Percentiles rank a stretch among this genome's conserved stretches.
phyloP scores from a whole-genome alignment of 2,888 invertebrate genomes.

The Epistrophella euchroma region DNA sequence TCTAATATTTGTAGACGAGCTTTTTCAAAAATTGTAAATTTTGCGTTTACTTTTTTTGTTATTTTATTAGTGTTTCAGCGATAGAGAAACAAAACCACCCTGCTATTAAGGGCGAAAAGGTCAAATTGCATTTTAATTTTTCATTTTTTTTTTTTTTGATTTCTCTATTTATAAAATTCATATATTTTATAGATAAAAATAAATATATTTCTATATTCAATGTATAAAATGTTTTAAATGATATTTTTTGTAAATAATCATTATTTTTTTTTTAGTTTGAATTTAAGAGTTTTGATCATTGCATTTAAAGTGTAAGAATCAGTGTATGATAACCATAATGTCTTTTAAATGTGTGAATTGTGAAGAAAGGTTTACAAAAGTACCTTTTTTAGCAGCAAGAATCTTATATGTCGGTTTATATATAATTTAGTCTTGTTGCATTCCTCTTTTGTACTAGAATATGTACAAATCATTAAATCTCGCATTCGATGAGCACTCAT shows the following conservation, averaged over 20 bases:
- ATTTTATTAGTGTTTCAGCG: slow-evolving; percentile 22
- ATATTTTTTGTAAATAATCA: slow-evolving; percentile 46
- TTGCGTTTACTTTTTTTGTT: slow-evolving; percentile 39
- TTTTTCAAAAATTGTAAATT: slow-evolving; percentile 55
- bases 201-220: slow-evolving; percentile 5
- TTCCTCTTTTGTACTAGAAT: too few species aligned
- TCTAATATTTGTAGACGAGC: slow-evolving; percentile 64
- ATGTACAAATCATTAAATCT: too few species aligned
- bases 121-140: slow-evolving; percentile 44
- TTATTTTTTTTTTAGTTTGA: background rate
- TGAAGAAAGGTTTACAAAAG: background rate
- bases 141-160: slow-evolving; percentile 29
- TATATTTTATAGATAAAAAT: background rate
- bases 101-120: slow-evolving; percentile 62
- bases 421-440: too few species aligned
- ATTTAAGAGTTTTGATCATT: slow-evolving; percentile 27
- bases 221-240: background rate
- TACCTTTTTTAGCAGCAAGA: too few species aligned
- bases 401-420: too few species aligned
- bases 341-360: background rate
- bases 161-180: slow-evolving; percentile 7
- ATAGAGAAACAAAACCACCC: slow-evolving; percentile 57
- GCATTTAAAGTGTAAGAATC: slow-evolving; percentile 12
- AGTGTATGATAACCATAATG: slow-evolving; percentile 63
- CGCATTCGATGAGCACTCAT: background rate